A percentile compares a stretch with the other conserved stretches of the same genome.
phyloP scores from a whole-genome alignment of 2,797 vertebrate genomes.

The Tarsius wallacei region DNA sequence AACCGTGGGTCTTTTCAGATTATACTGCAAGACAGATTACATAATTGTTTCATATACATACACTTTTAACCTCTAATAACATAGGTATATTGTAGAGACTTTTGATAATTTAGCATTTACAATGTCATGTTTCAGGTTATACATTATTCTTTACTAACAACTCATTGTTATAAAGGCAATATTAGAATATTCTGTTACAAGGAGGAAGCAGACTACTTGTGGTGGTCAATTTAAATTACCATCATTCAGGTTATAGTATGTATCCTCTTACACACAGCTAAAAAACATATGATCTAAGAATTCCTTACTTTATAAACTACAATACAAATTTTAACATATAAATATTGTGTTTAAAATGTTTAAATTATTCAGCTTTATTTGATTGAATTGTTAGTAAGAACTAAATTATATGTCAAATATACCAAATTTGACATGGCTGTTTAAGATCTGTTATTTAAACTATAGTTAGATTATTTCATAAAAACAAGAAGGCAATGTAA shows the following conservation, averaged over 20 bases:
- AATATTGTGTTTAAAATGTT: background rate
- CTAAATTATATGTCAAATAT: background rate
- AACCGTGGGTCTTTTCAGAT: background rate
- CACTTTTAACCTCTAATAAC: background rate
- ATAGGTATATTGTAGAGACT: background rate
- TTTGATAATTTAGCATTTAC: background rate
- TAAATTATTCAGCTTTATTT: background rate
- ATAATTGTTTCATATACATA: background rate
- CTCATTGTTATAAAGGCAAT: background rate
- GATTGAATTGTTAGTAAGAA: background rate
- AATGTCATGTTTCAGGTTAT: slow-evolving; percentile 2
- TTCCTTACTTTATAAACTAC: background rate
- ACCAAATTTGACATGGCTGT: background rate
- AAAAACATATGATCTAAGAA: background rate
- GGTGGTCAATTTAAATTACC: background rate
- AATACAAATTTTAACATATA: background rate
- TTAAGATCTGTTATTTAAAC: background rate
- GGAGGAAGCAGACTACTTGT: background rate
- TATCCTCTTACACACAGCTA: background rate
- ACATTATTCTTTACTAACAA: background rate
- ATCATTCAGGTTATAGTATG: background rate
- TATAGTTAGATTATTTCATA: background rate
- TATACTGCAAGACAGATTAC: background rate
- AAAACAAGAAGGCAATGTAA: background rate
- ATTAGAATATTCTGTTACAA: background rate